These are phyloP conservation scores for Anarrhichthys ocellatus DNA, from an alignment of 2,113 vertebrate species.

Conservation along the genomic window DNA sequence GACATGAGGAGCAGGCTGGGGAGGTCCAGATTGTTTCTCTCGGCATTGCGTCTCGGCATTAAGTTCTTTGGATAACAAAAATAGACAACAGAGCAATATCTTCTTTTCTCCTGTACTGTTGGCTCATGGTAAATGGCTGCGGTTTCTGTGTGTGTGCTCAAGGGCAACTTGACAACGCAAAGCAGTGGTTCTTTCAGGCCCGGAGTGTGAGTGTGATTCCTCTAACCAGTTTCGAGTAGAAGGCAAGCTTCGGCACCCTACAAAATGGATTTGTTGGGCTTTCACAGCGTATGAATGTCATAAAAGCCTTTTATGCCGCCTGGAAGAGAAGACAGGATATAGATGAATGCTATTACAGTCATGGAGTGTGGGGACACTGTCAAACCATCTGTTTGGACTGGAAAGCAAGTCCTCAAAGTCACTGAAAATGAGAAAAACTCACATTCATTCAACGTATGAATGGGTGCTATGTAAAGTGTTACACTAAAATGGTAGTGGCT, in stretches of 20 bases:
- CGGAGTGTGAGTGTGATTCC: background rate
- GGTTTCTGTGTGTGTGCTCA: background rate
- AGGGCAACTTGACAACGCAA: background rate
- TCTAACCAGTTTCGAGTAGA: constrained; percentile 56
- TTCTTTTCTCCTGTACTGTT: background rate
- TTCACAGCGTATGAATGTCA: constrained; percentile 55
- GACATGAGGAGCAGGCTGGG: background rate
- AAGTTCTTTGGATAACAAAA: background rate
- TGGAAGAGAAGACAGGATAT: constrained; percentile 58
- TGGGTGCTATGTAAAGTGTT: background rate
- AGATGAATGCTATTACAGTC: constrained; percentile 63
- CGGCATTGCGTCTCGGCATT: background rate
- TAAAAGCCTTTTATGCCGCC: constrained; percentile 42
- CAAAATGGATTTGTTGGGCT: constrained; percentile 61
- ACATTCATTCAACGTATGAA: constrained; percentile 12
- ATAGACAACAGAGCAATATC: background rate
- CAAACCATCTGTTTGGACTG: constrained; percentile 19
- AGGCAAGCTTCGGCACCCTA: constrained; percentile 34
- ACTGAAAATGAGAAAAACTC: background rate
- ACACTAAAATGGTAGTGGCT: background rate
- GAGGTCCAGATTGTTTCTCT: background rate
- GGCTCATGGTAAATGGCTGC: background rate
- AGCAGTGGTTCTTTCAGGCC: background rate
- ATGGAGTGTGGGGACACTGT: constrained; percentile 23
- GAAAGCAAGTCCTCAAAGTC: background rate